These are phyloP conservation scores for Rhea americana DNA, from an alignment of 2,113 vertebrate genomes.

Conservation along the genomic window DNA sequence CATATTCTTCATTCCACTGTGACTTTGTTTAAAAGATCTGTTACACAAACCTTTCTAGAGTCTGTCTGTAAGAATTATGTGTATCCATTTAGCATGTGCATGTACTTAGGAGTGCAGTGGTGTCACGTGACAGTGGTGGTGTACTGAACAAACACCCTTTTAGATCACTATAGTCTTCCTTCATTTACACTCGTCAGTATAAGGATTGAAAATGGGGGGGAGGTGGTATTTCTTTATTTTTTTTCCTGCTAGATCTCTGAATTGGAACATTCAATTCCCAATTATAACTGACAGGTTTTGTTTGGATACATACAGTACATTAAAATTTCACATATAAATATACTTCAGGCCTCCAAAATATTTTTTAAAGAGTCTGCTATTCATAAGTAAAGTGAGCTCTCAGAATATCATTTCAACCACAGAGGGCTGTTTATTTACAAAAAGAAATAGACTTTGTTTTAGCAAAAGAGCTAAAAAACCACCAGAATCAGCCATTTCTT, in stretches of 20 bases:
- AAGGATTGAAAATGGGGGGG: neutral
- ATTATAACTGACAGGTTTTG: neutral
- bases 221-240: neutral
- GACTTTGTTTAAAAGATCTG: neutral
- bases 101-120: neutral
- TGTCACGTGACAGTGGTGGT: neutral
- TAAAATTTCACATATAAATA: neutral
- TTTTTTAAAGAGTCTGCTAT: neutral
- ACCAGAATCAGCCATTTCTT: neutral
- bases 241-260: neutral
- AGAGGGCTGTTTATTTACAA: fast-evolving
- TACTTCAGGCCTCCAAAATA: neutral
- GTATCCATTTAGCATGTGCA: neutral
- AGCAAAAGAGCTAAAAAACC: neutral
- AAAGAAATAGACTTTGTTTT: neutral
- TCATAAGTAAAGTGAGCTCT: neutral
- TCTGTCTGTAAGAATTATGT: neutral
- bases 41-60: neutral
- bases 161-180: neutral
- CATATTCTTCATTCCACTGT: neutral
- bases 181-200: neutral
- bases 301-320: neutral
- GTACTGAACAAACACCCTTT: neutral
- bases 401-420: neutral
- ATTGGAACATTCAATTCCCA: neutral